phyloP scores from a whole-genome alignment of 2,113 vertebrate genomes.

The Oryzias javanicus region DNA sequence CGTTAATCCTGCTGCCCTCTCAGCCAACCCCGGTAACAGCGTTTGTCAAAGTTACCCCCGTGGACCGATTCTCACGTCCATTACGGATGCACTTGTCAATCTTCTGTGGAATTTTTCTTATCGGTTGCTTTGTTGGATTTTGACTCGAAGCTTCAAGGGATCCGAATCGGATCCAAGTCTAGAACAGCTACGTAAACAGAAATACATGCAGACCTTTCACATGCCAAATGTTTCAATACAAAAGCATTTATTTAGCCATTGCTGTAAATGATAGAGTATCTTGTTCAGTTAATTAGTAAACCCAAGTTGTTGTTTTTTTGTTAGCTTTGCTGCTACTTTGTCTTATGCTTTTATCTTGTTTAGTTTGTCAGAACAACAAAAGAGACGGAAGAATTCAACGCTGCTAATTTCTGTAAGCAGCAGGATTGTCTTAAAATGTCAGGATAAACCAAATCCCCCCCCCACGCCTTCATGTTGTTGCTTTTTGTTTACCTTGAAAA shows the following conservation, averaged over 20 bases:
- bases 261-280: not conserved
- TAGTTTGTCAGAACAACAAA: slow-evolving; percentile 33
- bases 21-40: slow-evolving; percentile 18
- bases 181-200: not conserved
- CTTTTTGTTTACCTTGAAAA: slow-evolving; percentile 26
- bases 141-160: slow-evolving; percentile 13
- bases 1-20: slow-evolving; percentile 26
- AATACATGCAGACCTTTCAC: not conserved
- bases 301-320: slow-evolving; percentile 12
- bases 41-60: slow-evolving; percentile 44
- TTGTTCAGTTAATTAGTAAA: slow-evolving; percentile 10
- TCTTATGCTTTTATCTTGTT: slow-evolving; percentile 19
- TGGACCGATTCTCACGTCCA: slow-evolving; percentile 63
- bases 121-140: slow-evolving; percentile 18
- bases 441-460: slow-evolving; percentile 20
- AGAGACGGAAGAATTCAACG: slow-evolving; percentile 28
- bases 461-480: not conserved
- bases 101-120: slow-evolving; percentile 25
- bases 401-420: slow-evolving; percentile 46
- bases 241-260: not conserved
- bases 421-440: slow-evolving; percentile 45
- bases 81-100: slow-evolving; percentile 65
- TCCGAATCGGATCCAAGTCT: slow-evolving; percentile 17
- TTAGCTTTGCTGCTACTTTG: slow-evolving; percentile 30
- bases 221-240: no score